phyloP scores from a whole-genome alignment of 1,140 invertebrate genomes.

The Drosophila suzukii region DNA sequence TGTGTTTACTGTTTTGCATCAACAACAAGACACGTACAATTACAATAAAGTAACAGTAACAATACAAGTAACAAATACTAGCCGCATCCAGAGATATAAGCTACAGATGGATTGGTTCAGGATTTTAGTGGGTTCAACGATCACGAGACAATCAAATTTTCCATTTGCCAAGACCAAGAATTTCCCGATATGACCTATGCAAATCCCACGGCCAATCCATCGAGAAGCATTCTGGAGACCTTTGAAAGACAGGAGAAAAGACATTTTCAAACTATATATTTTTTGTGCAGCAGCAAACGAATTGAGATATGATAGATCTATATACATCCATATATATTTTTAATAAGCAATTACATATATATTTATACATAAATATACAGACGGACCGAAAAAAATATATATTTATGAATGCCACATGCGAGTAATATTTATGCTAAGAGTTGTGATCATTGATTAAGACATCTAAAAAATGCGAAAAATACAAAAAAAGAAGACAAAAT shows the following conservation, averaged over 20 bases:
- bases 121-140: not conserved
- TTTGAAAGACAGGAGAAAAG: conserved; percentile 40
- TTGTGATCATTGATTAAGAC: conserved; percentile 85
- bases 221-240: conserved; percentile 9
- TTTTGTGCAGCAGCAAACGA: conserved; percentile 44
- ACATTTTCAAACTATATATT: conserved; percentile 36
- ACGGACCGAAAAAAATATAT: conserved; percentile 48
- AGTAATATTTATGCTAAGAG: conserved; percentile 84
- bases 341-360: conserved; percentile 48
- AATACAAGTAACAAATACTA: conserved; percentile 42
- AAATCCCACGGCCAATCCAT: conserved; percentile 14
- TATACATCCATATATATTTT: conserved; percentile 46
- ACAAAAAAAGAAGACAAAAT: conserved; percentile 35
- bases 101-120: conserved; percentile 10
- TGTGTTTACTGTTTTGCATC: conserved; percentile 35
- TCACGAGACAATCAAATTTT: conserved; percentile 12
- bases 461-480: conserved; percentile 61
- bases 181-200: not conserved
- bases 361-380: conserved; percentile 56
- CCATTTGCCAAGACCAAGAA: conserved; percentile 5
- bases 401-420: conserved; percentile 71
- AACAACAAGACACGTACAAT: conserved; percentile 35
- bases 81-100: conserved; percentile 31
- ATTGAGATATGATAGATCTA: conserved; percentile 49
- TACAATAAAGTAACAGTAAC: conserved; percentile 23